These are phyloP conservation scores for Drosophila neocordata DNA, from an alignment of 1,140 invertebrate genomes.

Conservation along the genomic window DNA sequence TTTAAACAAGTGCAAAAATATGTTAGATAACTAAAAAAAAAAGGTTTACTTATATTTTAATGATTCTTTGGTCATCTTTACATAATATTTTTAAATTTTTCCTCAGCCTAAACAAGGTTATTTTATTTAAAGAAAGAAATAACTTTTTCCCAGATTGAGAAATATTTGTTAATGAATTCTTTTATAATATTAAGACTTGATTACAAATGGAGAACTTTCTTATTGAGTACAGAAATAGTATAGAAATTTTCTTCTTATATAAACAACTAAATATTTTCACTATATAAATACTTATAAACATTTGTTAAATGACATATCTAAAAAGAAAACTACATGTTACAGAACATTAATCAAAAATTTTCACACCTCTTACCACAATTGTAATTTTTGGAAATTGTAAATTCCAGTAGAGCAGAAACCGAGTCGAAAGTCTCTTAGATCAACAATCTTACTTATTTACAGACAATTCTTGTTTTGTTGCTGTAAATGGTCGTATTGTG, in stretches of 20 bases:
- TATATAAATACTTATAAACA: neutral
- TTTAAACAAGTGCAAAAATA: neutral
- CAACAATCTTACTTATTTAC: conserved; percentile 44
- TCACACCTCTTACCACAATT: conserved; percentile 59
- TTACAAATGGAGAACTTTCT: too few relatives aligned
- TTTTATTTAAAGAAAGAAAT: too few relatives aligned
- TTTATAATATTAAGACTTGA: too few relatives aligned
- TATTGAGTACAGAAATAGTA: too few relatives aligned
- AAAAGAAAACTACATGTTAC: conserved; percentile 14
- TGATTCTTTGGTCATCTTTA: too few relatives aligned
- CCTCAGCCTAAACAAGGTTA: too few relatives aligned
- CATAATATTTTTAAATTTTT: too few relatives aligned
- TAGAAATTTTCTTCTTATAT: too few relatives aligned
- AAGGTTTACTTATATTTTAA: neutral
- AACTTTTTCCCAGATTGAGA: too few relatives aligned
- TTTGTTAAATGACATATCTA: conserved; percentile 7
- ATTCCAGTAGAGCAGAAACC: conserved; percentile 24
- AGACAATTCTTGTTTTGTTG: conserved; percentile 29
- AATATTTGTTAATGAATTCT: too few relatives aligned
- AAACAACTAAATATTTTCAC: neutral
- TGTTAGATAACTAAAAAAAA: neutral
- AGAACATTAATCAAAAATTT: conserved; percentile 78
- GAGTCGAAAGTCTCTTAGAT: conserved; percentile 30
- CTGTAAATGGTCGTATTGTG: conserved; percentile 74
- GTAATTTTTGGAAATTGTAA: conserved; percentile 1